Evolutionary conservation across 2,888 invertebrate genomes (phyloP).

Genomic region (Lydus trimaculatus): DNA sequence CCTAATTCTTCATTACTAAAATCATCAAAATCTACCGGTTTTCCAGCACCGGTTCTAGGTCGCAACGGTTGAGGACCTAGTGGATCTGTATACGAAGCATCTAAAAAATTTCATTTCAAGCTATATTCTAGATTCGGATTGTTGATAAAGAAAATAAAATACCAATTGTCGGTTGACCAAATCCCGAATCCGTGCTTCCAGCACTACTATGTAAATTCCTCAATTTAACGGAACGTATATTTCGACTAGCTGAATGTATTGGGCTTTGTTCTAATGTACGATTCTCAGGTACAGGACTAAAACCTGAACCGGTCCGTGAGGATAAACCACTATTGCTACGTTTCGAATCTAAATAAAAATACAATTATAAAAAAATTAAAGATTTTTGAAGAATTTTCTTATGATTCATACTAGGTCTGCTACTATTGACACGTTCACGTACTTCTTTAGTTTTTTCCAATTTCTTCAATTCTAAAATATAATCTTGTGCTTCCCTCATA

Average conservation of each 20-base stretch:
- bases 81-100: slow-evolving; percentile 65
- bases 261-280: slow-evolving; percentile 46
- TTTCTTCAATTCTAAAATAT: slow-evolving; percentile 84
- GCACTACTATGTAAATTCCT: slow-evolving; percentile 53
- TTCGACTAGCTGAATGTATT: slow-evolving; percentile 48
- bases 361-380: background rate
- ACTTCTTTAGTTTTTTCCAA: slow-evolving; percentile 65
- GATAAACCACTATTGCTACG: slow-evolving; percentile 66
- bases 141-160: background rate
- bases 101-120: slow-evolving; percentile 52
- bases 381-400: background rate
- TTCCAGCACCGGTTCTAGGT: slow-evolving; percentile 65
- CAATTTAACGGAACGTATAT: slow-evolving; percentile 48
- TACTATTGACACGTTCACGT: slow-evolving; percentile 66
- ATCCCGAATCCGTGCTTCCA: slow-evolving; percentile 57
- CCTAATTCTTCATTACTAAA: slow-evolving; percentile 78
- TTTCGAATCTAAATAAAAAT: slow-evolving; percentile 58
- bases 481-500: slow-evolving; percentile 86
- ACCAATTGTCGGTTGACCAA: slow-evolving; percentile 46
- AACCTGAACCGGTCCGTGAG: slow-evolving; percentile 65
- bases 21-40: slow-evolving; percentile 67
- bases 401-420: slow-evolving; percentile 60
- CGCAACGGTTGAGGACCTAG: slow-evolving; percentile 65
- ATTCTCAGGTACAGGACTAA: slow-evolving; percentile 62
- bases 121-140: background rate